phyloP scores from a whole-genome alignment of 2,113 vertebrate species.

The Anoplopoma fimbria region DNA sequence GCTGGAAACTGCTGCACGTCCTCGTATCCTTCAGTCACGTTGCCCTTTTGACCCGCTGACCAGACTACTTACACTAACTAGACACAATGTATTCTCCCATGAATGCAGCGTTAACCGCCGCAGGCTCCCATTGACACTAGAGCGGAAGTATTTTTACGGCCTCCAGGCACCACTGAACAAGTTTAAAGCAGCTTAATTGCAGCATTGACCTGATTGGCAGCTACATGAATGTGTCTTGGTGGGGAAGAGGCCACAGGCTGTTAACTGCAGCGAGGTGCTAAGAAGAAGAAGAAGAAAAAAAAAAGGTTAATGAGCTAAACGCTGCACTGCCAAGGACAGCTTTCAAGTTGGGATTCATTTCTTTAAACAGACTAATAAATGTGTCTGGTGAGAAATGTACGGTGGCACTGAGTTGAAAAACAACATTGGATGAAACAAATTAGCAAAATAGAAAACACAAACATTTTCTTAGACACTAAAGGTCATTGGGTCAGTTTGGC shows the following conservation, averaged over 20 bases:
- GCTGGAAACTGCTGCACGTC: conserved; percentile 9
- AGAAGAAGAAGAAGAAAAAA: conserved; percentile 49
- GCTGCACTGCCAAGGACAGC: conserved; percentile 35
- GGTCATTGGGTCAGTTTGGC: neutral
- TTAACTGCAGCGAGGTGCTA: conserved; percentile 65
- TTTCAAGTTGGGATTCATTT: conserved; percentile 66
- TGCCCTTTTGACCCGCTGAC: conserved; percentile 70
- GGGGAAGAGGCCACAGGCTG: conserved; percentile 63
- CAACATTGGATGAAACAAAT: neutral
- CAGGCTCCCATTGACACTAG: conserved; percentile 65
- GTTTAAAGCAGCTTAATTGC: conserved; percentile 76
- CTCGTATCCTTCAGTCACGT: conserved; percentile 19
- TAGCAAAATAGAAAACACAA: neutral
- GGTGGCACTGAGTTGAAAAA: neutral
- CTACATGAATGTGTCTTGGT: conserved; percentile 54
- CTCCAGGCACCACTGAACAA: conserved; percentile 75
- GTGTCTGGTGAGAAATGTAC: neutral
- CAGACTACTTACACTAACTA: conserved; percentile 66
- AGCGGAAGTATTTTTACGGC: conserved; percentile 77
- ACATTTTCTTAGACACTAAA: neutral
- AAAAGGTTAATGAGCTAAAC: conserved; percentile 69
- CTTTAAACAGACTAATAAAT: conserved; percentile 60
- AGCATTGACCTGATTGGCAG: conserved; percentile 65
- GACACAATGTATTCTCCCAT: conserved; percentile 67
- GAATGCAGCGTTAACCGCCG: conserved; percentile 62